These are phyloP conservation scores for Xestia rhomboidea DNA, from an alignment of 2,888 invertebrate species.

Conservation along the genomic window DNA sequence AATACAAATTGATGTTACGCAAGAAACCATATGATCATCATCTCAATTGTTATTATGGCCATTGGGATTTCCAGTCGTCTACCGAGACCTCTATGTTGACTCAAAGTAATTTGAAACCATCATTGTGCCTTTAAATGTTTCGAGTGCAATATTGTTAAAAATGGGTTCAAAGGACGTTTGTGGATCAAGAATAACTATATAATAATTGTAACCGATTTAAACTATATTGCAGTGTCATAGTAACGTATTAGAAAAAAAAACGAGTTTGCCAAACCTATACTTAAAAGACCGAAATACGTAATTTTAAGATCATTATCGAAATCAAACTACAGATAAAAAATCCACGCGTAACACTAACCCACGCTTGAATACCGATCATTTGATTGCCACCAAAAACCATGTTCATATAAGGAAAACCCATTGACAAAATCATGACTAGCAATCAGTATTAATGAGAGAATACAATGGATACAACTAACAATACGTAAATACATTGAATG, in stretches of 20 bases:
- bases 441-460: constrained; percentile 42
- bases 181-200: background rate
- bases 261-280: background rate
- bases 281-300: background rate
- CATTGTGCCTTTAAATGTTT: background rate
- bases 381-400: constrained; percentile 30
- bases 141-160: background rate
- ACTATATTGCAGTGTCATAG: background rate
- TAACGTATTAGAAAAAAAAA: background rate
- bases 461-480: constrained; percentile 48
- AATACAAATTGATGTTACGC: background rate
- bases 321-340: constrained; percentile 4
- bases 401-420: constrained; percentile 59
- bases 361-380: constrained; percentile 39
- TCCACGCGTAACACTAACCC: background rate
- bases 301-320: background rate
- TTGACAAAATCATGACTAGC: constrained; percentile 54
- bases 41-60: background rate
- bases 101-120: no score
- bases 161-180: background rate
- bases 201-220: background rate
- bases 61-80: background rate
- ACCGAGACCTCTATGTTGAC: no score
- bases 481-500: constrained; percentile 6
- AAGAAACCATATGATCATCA: background rate